Evolutionary conservation across 2,113 vertebrate genomes (phyloP), one percentile per base, ranked within the genome.

Genomic region (Phyllopteryx taeniolatus): DNA sequence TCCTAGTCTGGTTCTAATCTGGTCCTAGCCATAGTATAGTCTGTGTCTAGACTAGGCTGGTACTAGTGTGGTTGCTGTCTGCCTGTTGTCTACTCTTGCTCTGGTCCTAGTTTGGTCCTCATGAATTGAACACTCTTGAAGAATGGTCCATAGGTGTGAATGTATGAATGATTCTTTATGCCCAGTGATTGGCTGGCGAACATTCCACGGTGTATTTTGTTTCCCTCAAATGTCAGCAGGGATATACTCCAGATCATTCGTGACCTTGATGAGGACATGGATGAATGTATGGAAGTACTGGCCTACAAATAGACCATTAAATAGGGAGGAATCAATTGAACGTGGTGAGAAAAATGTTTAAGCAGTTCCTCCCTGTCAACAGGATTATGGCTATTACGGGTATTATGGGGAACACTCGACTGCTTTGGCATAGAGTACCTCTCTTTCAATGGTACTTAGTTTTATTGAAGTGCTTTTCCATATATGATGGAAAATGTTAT

Each of bases 291-390:
- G 5, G 11, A 47, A 17, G 44, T 10, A 17, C 44, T 31, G 22
- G n/a, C 43, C n/a, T 27, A 47, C 43, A 66, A 46, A 66, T 44
- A 66, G 22, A 47, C 64, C 64, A 66, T 27, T 47, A 31, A 47
- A 65, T 8, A 13, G 20, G 19, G 19, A 20, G 11, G 13, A n/a
- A 66, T 66, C 44, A 66, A 66, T 47, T 27, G n/a, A 66, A 66
- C 63, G 46, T 27, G 20, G 20, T 66, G 43, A n/a, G 19, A 44
- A 44, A 63, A 44, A 63, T 19, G 33, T 3, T 0, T 62, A 8
- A 22, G 10, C 43, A 47, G 17, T 66, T 27, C 44, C 14, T 47
- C 14, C 44, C 12, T 46, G 64, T 31, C 64, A 61, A 35, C 59
- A 46, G 44, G 64, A 66, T 66, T 66, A 47, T 31, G 64, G 31